Percentiles rank a stretch among this genome's conserved stretches.
Evolutionary conservation across 2,113 vertebrate species (phyloP).

Genomic region (Ceyx melanurus): DNA sequence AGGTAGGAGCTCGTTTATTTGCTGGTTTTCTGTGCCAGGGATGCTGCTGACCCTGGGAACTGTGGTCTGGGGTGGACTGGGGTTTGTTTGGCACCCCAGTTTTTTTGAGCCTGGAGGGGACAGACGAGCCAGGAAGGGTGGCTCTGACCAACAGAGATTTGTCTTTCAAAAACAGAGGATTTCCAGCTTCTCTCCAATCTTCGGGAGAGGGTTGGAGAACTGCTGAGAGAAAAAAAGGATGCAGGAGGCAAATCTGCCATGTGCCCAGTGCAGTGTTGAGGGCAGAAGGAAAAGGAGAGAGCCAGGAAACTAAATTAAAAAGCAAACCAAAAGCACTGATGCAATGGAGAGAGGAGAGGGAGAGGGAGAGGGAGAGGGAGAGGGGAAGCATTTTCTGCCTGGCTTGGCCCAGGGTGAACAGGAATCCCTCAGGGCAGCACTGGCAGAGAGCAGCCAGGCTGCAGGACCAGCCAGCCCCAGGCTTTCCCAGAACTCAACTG

Average conservation of each 20-base stretch:
- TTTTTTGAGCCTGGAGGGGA: rapidly evolving
- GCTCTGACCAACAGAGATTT: neutral
- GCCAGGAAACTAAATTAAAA: neutral
- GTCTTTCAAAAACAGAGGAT: neutral
- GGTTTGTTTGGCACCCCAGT: neutral
- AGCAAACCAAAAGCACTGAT: rapidly evolving
- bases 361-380: too few species aligned
- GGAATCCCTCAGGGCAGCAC: neutral
- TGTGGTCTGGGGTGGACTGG: neutral
- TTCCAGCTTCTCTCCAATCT: neutral
- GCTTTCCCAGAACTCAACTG: neutral
- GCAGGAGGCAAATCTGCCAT: neutral
- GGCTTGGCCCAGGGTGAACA: neutral
- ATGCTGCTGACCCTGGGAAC: neutral
- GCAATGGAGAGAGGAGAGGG: neutral
- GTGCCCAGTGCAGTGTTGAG: rapidly evolving
- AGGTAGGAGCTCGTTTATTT: neutral
- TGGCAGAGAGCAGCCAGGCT: neutral
- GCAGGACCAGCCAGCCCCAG: neutral
- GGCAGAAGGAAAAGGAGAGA: neutral
- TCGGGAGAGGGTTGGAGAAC: neutral
- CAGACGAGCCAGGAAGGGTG: rapidly evolving
- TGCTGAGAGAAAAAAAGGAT: neutral
- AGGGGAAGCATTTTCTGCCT: neutral
- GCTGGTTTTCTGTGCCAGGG: neutral